These are phyloP conservation scores for Morpho deidamia DNA, from an alignment of 2,888 invertebrate species.

Conservation along the genomic window DNA sequence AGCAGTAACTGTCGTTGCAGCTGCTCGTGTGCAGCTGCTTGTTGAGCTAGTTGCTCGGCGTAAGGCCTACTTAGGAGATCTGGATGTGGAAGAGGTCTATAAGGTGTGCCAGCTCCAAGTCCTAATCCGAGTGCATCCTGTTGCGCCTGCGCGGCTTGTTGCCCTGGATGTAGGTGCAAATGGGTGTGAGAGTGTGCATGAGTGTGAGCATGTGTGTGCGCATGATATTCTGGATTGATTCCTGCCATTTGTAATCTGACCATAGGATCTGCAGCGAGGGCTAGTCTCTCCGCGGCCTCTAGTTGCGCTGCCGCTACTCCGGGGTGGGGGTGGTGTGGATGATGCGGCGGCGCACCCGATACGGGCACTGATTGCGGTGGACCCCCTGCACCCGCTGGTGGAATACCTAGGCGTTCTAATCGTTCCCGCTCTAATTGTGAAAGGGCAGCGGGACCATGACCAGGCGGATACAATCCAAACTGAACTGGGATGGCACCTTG, in stretches of 20 bases:
- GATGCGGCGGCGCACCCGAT: slow-evolving; percentile 76
- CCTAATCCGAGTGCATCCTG: slow-evolving; percentile 79
- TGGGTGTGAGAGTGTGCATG: slow-evolving; percentile 95
- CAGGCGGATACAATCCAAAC: slow-evolving; percentile 87
- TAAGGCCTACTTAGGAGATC: slow-evolving; percentile 89
- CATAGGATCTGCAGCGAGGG: slow-evolving; percentile 94
- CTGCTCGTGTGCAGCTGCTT: slow-evolving; percentile 90
- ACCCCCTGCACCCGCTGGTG: slow-evolving; percentile 77
- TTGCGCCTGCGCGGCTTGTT: slow-evolving; percentile 82
- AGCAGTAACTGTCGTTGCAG: slow-evolving; percentile 90
- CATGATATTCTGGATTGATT: slow-evolving; percentile 92
- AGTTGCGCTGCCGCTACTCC: slow-evolving; percentile 80
- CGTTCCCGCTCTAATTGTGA: slow-evolving; percentile 94
- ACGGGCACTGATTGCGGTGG: slow-evolving; percentile 67
- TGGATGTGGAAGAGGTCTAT: slow-evolving; percentile 84
- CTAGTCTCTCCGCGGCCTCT: slow-evolving; percentile 87
- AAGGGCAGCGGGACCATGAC: slow-evolving; percentile 81
- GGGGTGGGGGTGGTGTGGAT: slow-evolving; percentile 76
- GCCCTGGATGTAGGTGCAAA: slow-evolving; percentile 87
- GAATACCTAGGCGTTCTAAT: slow-evolving; percentile 88
- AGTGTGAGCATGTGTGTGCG: slow-evolving; percentile 94
- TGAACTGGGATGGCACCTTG: slow-evolving; percentile 84
- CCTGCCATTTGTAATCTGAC: slow-evolving; percentile 96
- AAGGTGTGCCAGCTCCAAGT: slow-evolving; percentile 69
- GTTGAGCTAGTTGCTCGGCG: slow-evolving; percentile 88